Evolutionary conservation across 2,113 vertebrate species (phyloP).

Genomic region (Sphaerodactylus townsendi): DNA sequence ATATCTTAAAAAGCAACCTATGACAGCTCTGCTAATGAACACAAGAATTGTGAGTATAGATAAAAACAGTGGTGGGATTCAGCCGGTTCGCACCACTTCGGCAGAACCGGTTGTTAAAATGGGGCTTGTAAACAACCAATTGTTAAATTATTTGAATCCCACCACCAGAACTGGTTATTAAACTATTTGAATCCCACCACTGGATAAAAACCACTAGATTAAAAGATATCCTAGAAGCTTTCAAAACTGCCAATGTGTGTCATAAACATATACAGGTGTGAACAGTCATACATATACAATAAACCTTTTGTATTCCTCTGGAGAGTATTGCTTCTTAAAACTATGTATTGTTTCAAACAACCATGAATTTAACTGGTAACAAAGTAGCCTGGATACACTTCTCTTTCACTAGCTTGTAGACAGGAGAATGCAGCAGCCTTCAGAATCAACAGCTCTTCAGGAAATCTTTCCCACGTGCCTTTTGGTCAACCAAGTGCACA

Average conservation of each 20-base stretch:
- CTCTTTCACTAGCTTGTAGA: not conserved
- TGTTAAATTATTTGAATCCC: too few species aligned
- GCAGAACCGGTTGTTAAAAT: too few species aligned
- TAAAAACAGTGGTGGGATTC: too few species aligned
- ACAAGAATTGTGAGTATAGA: slow-evolving; percentile 8
- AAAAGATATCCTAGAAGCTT: not conserved
- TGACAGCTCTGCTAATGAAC: not conserved
- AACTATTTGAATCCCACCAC: too few species aligned
- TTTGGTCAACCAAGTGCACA: not conserved
- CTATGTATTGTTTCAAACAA: not conserved
- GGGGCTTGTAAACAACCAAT: too few species aligned
- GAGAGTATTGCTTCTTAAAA: not conserved
- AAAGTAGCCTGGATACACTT: not conserved
- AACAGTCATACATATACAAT: too few species aligned
- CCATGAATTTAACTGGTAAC: not conserved
- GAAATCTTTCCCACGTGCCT: not conserved
- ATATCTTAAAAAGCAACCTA: not conserved
- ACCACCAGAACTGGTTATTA: too few species aligned
- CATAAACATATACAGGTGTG: not conserved
- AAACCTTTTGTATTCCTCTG: not conserved
- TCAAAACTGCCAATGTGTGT: not conserved
- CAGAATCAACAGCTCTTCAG: not conserved
- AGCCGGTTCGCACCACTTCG: too few species aligned
- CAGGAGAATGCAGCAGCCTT: not conserved
- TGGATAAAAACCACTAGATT: slow-evolving; percentile 35